A percentile compares a stretch with the other conserved stretches of the same genome.
Conservation (phyloP, 53 echinoderm and acorn worm genomes). For the Paracentrotus lividus region DNA sequence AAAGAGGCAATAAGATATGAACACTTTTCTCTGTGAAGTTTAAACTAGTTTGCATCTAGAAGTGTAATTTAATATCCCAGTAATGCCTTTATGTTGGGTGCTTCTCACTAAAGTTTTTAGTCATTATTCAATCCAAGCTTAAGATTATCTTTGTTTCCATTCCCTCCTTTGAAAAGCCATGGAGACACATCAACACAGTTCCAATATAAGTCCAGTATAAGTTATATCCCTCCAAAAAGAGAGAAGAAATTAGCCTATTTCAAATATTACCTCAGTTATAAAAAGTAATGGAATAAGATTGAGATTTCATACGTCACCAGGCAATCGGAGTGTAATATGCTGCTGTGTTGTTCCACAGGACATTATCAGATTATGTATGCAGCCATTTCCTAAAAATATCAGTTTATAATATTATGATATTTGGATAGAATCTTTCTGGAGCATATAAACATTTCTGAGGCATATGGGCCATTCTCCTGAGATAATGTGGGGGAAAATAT, state of each 20-base stretch:
- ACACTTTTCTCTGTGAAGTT: neutral
- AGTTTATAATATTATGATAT: conserved; percentile 8
- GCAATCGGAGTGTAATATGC: neutral
- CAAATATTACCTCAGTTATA: neutral
- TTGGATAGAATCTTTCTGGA: conserved; percentile 1
- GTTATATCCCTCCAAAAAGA: neutral
- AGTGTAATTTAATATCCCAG: neutral
- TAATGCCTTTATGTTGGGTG: neutral
- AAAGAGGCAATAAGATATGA: too few relatives aligned
- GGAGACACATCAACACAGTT: neutral
- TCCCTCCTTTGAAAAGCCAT: neutral
- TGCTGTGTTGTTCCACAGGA: neutral
- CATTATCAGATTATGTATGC: conserved; percentile 30
- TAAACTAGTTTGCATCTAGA: neutral
- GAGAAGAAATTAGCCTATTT: neutral
- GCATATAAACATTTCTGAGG: conserved; percentile 9
- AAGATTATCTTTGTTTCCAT: neutral
- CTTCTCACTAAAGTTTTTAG: neutral
- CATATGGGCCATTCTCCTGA: neutral
- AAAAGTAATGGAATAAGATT: neutral
- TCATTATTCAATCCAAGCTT: neutral
- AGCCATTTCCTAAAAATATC: neutral
- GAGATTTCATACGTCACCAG: neutral
- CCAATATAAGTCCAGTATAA: too few relatives aligned
- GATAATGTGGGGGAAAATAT: neutral